A percentile compares a stretch with the other conserved stretches of the same genome.
These are phyloP conservation scores for Arvicola amphibius DNA, from an alignment of 2,797 vertebrate genomes.

Conservation along the genomic window DNA sequence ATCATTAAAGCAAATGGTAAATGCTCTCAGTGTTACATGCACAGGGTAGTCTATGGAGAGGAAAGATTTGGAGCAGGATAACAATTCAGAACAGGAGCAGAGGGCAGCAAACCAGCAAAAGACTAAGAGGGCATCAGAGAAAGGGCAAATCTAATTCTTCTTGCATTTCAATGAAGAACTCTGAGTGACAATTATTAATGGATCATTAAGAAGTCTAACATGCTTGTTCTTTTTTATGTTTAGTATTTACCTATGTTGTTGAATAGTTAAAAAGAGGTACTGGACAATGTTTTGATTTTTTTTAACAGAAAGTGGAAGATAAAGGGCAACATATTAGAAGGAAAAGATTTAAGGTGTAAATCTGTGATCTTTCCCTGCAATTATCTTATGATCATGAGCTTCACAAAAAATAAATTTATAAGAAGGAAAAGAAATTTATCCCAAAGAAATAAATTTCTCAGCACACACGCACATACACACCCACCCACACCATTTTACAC, in stretches of 20 bases:
- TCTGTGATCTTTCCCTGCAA: background rate
- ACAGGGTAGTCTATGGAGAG: background rate
- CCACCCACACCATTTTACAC: too few relatives aligned
- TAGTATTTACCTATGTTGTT: constrained; percentile 13
- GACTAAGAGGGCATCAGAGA: background rate
- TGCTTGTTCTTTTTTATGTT: constrained; percentile 21
- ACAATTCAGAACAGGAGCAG: background rate
- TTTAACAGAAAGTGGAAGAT: background rate
- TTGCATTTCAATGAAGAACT: constrained; percentile 60
- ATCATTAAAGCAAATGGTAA: constrained; percentile 51
- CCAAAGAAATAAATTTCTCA: background rate
- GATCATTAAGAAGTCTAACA: constrained; percentile 24
- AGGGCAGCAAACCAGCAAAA: background rate
- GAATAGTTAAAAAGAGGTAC: background rate
- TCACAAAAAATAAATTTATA: background rate
- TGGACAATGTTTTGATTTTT: background rate
- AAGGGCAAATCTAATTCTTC: constrained; percentile 53
- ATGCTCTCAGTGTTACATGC: background rate
- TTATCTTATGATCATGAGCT: background rate
- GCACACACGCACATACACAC: background rate
- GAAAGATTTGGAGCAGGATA: background rate
- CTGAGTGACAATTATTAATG: constrained; percentile 62
- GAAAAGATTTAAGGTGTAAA: constrained; percentile 24
- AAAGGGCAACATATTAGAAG: background rate
- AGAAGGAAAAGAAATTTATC: background rate